Evolutionary conservation across 2,888 invertebrate genomes (phyloP).

Genomic region (Noctua janthina): DNA sequence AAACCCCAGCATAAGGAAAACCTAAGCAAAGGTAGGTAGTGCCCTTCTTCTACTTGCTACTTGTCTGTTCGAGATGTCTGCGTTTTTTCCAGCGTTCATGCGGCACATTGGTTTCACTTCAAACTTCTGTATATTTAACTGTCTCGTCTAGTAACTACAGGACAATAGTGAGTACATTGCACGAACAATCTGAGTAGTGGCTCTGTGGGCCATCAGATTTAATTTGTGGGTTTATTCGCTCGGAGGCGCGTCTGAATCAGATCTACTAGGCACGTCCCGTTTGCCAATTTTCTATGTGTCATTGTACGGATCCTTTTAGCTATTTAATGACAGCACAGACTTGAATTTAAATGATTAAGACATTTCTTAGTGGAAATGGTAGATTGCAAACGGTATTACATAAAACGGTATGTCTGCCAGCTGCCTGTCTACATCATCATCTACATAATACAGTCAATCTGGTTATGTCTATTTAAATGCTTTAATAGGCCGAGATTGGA

Average conservation of each 20-base stretch:
- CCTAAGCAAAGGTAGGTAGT: background rate
- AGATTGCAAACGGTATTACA: background rate
- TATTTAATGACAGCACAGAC: background rate
- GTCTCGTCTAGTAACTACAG: background rate
- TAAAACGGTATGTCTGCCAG: background rate
- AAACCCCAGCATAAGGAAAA: background rate
- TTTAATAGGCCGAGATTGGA: background rate
- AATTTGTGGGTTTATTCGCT: constrained; percentile 32
- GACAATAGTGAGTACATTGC: constrained; percentile 21
- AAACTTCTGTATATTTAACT: constrained; percentile 20
- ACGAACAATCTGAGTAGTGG: background rate
- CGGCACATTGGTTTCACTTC: background rate
- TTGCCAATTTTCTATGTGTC: constrained; percentile 5
- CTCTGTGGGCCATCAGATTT: constrained; percentile 17
- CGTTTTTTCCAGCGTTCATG: background rate
- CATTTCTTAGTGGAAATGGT: background rate
- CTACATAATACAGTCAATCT: background rate
- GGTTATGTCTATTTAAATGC: background rate
- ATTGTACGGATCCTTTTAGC: constrained; percentile 7
- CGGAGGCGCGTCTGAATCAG: constrained; percentile 18
- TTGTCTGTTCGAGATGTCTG: background rate
- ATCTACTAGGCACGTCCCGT: background rate
- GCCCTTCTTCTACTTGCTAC: too few relatives aligned
- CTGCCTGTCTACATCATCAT: too few relatives aligned
- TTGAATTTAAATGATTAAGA: constrained; percentile 15